Evolutionary conservation across 1,140 invertebrate genomes (phyloP), one percentile per base, ranked within the genome.

Genomic region (Plectus sambesii): DNA sequence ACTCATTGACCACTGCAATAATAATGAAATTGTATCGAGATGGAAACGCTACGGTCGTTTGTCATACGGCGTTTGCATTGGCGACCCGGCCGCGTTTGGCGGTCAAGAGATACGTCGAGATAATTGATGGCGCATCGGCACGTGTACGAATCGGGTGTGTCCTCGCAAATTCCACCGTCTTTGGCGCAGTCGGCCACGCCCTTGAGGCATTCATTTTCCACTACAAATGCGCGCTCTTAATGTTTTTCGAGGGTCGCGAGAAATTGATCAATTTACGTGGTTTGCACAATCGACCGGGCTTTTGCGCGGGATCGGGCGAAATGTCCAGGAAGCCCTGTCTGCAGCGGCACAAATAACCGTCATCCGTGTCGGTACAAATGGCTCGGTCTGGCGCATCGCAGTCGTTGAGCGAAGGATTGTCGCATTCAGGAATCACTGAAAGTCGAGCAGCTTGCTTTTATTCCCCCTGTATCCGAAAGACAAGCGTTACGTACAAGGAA

Each of bases 121-220:
- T 59, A 69, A 40, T 63, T 69, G 27, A 55, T 51, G 24, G 63
- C 63, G 44, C 64, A 67, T 30, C 59, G 47, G 40, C 61, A 64
- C 8, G 58, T 59, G 49, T 56, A 64, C 15, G 52, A 56, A 35
- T 61, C 55, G n/a, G 66, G 63, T 20, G 61, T 69, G 33, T 67
- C 64, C 47, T 67, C 66, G 42, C 64, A 67, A 37, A 67, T 67
- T 17, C 66, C 64, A 8, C 64, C 64, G 29, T 63, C 63, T 23
- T 43, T 29, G 4, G 66, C 57, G 47, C 64, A 67, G 42, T 67
- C 64, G 42, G 69, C 53, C 5, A 46, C 59, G 24, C 66, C 63
- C n/a, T 52, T 46, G n/a, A 49, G 51, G 38, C 64, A 67, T 47
- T 67, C 64, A 42, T 67, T 67, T 33, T 54, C 58, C 2, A 69